Evolutionary conservation across 2,113 vertebrate species (phyloP), one percentile per base, ranked within the genome.

Genomic region (Zapus hudsonius): DNA sequence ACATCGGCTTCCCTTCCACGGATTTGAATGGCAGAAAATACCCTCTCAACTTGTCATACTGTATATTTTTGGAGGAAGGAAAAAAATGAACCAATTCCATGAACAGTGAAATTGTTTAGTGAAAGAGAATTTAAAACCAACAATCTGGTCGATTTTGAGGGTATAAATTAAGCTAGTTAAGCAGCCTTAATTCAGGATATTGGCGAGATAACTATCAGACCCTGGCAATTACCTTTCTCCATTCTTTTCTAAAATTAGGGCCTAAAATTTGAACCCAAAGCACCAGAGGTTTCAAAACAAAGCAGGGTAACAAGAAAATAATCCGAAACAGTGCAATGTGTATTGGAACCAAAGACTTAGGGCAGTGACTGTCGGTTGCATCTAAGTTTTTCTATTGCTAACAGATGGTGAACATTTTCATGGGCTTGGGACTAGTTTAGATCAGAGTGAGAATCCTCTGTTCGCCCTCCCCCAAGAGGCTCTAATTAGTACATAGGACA

Each of bases 1-100:
- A 97, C 94, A 96, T 97, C 90, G 95, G 93, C 93, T 96, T 96
- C 84, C 82, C 94, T 96, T 94, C 93, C 75, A 72, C 91, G 96
- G 94, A 96, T 96, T 97, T 96, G 96, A 97, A 96, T 94, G 96
- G 95, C 96, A 96, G 96, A 97, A 97, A 97, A 97, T 96, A 96
- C 92, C 94, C 92, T 97, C 94, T 96, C 93, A 96, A 89, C 94
- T 97, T 97, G 96, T 95, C 96, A 97, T 96, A 96, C 73, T 92
- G 95, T 87, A 20, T 96, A 97, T 97, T 96, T 97, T 96, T 95
- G 90, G 96, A 95, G 90, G 89, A 96, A 96, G 82, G 87, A 94
- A 96, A 97, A 96, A 97, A 96, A 96, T 96, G 96, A 97, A 96
- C 93, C 95, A 96, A 86, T 96, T 97, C 94, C 95, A 95, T 85